Conservation (phyloP, 2,797 vertebrate genomes). For the Tinamus major region DNA sequence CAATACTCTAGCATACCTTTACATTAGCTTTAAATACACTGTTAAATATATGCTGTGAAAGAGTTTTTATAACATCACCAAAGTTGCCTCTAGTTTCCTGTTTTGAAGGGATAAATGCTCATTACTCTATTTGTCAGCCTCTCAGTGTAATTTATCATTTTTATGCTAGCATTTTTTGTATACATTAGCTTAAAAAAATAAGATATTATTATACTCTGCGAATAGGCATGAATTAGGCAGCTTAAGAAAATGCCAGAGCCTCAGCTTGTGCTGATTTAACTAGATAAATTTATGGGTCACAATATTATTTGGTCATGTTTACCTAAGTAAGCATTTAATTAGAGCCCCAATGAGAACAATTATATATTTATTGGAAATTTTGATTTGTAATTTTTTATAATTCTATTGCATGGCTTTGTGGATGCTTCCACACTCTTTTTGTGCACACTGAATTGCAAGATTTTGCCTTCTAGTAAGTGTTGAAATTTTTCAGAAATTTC, state of each 20-base stretch:
- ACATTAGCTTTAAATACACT: background rate
- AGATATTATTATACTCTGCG: background rate
- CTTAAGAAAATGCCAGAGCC: background rate
- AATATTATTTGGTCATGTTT: background rate
- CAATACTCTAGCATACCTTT: background rate
- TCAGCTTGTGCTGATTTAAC: background rate
- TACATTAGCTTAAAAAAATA: background rate
- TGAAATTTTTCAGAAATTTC: background rate
- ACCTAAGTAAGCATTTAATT: background rate
- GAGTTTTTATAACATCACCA: background rate
- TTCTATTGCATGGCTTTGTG: background rate
- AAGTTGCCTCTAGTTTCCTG: background rate
- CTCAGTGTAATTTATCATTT: background rate
- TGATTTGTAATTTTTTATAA: background rate
- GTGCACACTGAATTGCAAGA: background rate
- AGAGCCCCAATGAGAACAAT: background rate
- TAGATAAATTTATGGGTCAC: background rate
- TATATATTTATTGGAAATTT: background rate
- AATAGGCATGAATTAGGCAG: background rate
- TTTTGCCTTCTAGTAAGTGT: background rate
- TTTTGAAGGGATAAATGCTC: background rate
- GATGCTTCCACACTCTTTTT: background rate
- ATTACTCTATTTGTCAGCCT: background rate
- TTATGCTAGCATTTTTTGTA: background rate
- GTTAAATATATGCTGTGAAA: background rate